Base-by-base conservation (phyloP, 1,140 invertebrate genomes). In the Pararge aegeria region DNA sequence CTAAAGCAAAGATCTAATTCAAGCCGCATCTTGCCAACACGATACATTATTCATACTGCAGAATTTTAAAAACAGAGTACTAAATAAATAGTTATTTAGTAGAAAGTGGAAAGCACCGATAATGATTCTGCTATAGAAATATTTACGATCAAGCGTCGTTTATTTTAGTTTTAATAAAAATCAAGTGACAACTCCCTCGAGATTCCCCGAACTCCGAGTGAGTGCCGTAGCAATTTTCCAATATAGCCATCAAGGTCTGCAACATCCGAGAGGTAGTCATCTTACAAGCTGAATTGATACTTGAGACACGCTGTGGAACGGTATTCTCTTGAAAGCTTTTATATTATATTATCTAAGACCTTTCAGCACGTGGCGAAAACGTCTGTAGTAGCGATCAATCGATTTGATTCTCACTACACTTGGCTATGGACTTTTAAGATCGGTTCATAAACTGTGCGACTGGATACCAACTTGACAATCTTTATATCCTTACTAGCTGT, bases 311-410 rank as follows among this genome's bases (percentile, higher is more conserved):
- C 77, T 68, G 74, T 83, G 76, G 75, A 82, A 73, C 80, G 79
- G 81, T 83, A 86, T 86, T 89, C 83, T 87, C 81, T 87, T 87
- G 83, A 89, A 89, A 89, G 86, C 83, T 89, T 89, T 87, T 89
- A 87, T 87, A 89, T 89, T 89, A 89, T 87, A 89, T 89, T 89
- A 89, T 89, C 80, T 84, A 83, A 84, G 79, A 88, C 83, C 86
- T 89, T 83, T 87, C 86, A 86, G 85, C 83, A 86, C 83, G 83
- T 86, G 81, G 81, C 73, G 73, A 68, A 62, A 87, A 70, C 82
- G 86, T 87, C 86, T 87, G 80, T 81, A 76, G 78, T 68, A 54
- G 67, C 78, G 79, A 82, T 83, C 80, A 80, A 84, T 87, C 78
- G 83, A 84, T 87, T 85, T 73, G 71, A 82, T 85, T 84, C 73